Evolutionary conservation across 1,140 invertebrate genomes (phyloP), one percentile per base, ranked within the genome.

Genomic region (Akabosia matsudoensis): DNA sequence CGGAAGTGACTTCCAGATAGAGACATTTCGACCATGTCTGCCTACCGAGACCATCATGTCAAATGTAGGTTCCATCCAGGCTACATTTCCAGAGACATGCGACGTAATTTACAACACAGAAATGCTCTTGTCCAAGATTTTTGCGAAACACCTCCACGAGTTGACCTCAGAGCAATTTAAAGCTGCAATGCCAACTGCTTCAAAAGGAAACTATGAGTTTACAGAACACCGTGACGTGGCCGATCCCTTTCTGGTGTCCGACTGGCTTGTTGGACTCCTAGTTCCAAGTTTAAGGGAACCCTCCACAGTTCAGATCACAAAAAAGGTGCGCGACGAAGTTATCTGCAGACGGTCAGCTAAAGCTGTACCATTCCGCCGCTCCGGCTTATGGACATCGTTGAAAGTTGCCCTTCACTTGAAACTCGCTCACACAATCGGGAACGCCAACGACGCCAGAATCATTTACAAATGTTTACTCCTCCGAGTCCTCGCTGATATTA

Each of bases 331-430:
- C 0, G 77, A 78, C 37, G 30, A 34, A 1, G 71, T 76, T 0
- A 30, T 67, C 4, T 78, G 67, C 1, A 74, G 74, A 18, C 45
- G 54, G 7, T 30, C 33, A 67, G 61, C 30, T 30, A 10, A 67
- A n/a, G 22, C 31, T 2, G 30, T 70, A 22, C 74, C 70, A 1
- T 72, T 75, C 28, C 74, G 74, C 33, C 70, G 77, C 18, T 78
- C 77, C 30, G 77, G 77, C n/a, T 30, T 78, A 1, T 78, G 77
- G 77, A 67, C 67, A 45, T 73, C 70, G 0, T 28, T 37, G 3
- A 78, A 78, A 56, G 77, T 78, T 0, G 61, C 75, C 0, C 30
- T 76, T 1, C 70, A 78, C 10, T 18, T 76, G 14, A 75, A 70
- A 26, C 37, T 78, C 10, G 18, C 45, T 3, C 16, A 72, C 10